Base-by-base conservation (phyloP, 2,888 invertebrate species). In the Thymelicus lineola region DNA sequence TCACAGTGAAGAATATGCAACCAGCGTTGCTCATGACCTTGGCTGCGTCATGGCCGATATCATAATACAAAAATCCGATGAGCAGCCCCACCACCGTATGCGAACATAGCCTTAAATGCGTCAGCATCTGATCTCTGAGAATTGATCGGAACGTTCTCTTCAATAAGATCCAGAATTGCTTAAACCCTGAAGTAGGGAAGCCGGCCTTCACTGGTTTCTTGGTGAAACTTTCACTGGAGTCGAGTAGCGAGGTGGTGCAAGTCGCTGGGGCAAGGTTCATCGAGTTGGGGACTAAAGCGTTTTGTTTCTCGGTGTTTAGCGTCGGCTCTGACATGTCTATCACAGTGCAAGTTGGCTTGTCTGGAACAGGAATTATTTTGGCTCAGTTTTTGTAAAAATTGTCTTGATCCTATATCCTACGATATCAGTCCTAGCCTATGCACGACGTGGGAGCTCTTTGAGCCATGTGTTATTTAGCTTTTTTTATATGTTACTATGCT, bases 21-120 rank as follows among this genome's bases (percentile, higher is more conserved):
- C 98, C 98, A 35, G 98, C 97, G 83, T 99, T 99, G 90, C 98
- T 98, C 95, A 97, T 97, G 35, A 98, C 98, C 91, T 98, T 98
- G 65, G 97, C 97, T 17, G 98, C 98, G 83, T 99, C 98, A 78
- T 97, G 96, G 6, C 99, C 99, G 77, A 98, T 98, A 80, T 97
- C 97, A 79, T 98, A 98, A 87, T 98, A 99, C 85, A 99, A 96
- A 87, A 98, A 95, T 45, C 99, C 99, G 79, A 99, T 98, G 72
- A 99, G 95, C 71, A 98, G 94, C 4, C 99, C 99, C 68, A 99
- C 98, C 70, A 97, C 95, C 66, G 98, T 95, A 86, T 98, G 98
- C 58, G 98, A 97, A 75, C 97, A 95, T 76, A 99, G 94, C 77
- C 99, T 95, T 91, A 99, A 95, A 80, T 97, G 96, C 59, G 98